Evolutionary conservation across 35 echinoderm and acorn worm genomes (phyloP).

Genomic region (Nesometra sesokonis): DNA sequence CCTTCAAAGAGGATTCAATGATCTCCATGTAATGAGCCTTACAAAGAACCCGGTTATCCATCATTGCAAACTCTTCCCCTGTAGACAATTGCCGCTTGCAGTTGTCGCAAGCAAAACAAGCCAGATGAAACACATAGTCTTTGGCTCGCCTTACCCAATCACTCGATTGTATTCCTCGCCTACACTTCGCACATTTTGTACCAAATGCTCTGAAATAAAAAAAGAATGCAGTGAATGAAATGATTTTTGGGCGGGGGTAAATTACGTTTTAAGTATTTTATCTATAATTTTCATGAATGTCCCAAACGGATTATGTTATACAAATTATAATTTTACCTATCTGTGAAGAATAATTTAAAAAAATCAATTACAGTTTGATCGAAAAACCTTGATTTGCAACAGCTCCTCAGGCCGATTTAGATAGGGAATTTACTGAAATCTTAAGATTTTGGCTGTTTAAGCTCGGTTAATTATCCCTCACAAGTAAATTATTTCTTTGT

Average conservation of each 20-base stretch:
- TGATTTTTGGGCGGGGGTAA: not conserved
- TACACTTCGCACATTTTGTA: conserved; percentile 56
- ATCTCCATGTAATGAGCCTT: conserved; percentile 72
- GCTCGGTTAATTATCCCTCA: too few relatives aligned
- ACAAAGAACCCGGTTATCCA: conserved; percentile 56
- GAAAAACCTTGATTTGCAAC: too few relatives aligned
- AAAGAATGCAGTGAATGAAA: not conserved
- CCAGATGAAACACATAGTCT: conserved; percentile 72
- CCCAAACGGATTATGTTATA: too few relatives aligned
- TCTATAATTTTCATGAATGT: not conserved
- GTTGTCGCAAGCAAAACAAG: conserved; percentile 85
- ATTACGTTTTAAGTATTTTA: not conserved
- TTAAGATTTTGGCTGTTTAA: too few relatives aligned
- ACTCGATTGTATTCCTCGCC: conserved; percentile 44
- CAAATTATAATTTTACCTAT: too few relatives aligned
- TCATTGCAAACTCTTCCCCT: conserved; percentile 84
- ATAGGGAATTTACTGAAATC: too few relatives aligned
- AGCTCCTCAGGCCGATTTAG: too few relatives aligned
- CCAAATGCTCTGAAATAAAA: conserved; percentile 53
- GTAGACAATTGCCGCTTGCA: conserved; percentile 90
- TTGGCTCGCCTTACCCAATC: conserved; percentile 86
- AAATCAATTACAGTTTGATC: too few relatives aligned
- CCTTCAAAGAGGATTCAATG: conserved; percentile 14
- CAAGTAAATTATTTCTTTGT: too few relatives aligned
- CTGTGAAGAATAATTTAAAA: too few relatives aligned